A percentile compares a stretch with the other conserved stretches of the same genome.
Conservation (phyloP, 2,113 vertebrate genomes). For the Phalacrocorax carbo region DNA sequence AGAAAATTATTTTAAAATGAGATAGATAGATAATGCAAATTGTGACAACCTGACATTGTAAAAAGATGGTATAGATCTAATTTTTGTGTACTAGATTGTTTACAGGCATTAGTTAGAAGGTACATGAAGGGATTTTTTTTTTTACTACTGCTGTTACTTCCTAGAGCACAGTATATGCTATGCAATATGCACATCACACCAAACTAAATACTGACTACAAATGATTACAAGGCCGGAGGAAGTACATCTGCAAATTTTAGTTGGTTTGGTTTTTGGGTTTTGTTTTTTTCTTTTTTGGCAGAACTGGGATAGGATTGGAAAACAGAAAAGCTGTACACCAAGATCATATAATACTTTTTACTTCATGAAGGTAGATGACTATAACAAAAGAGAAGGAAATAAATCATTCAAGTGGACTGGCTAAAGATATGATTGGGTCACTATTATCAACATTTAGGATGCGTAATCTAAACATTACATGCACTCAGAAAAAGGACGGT, state of each 20-base stretch:
- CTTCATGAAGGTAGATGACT: neutral
- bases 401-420: neutral
- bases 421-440: neutral
- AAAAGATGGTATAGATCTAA: neutral
- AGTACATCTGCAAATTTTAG: neutral
- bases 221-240: neutral
- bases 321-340: neutral
- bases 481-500: neutral
- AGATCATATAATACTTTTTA: neutral
- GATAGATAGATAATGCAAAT: neutral
- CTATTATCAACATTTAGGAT: neutral
- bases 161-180: neutral
- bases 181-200: neutral
- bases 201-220: neutral
- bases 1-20: neutral
- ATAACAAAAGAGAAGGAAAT: neutral
- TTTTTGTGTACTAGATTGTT: neutral
- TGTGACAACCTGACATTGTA: neutral
- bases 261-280: neutral
- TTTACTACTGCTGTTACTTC: neutral
- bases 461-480: neutral
- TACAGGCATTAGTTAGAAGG: neutral
- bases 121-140: neutral
- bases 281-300: neutral
- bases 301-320: neutral